Base-by-base conservation (phyloP, 2,888 invertebrate species). In the Eupithecia pulchellata region DNA sequence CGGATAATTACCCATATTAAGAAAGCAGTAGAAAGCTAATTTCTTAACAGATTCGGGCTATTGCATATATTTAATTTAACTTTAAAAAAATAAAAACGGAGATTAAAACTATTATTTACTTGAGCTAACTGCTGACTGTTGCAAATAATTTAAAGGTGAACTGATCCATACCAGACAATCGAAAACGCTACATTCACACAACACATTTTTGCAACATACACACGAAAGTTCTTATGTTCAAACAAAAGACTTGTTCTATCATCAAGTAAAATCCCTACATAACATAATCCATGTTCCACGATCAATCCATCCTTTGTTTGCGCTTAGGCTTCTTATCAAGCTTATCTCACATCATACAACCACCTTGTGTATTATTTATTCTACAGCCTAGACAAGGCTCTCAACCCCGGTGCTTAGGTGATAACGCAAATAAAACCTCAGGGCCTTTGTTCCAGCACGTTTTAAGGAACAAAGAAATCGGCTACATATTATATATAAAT, bases 21-120 rank as follows among this genome's bases (percentile, higher is more conserved):
- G 20, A 55, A 20, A 25, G 27, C n/a, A 25, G 25, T 11, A 27
- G 29, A 17, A 30, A 58, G 8, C 29, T 29, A 14, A 17, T 30
- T 58, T 58, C 39, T 17, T 39, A 17, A 17, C 30, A 30, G 3
- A 30, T 5, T 30, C 14, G 6, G 52, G 64, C 64, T 36, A 67
- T 39, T 71, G 60, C 66, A 67, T 36, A 32, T 63, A 62, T 70
- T 66, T 71, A 68, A 62, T 62, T 34, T 14, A 30, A n/a, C 60
- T 42, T 62, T 66, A 72, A 72, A 68, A 57, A 65, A 58, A 58
- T 17, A 30, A n/a, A 27, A 27, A 11, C 29, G 14, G 66, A 66
- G 58, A 57, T n/a, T n/a, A n/a, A n/a, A n/a, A n/a, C n/a, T n/a
- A n/a, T n/a, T n/a, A n/a, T n/a, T n/a, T n/a, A n/a, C n/a, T n/a